Evolutionary conservation across 2,797 vertebrate species (phyloP), one percentile per base, ranked within the genome.

Genomic region (Tenualosa ilisha): DNA sequence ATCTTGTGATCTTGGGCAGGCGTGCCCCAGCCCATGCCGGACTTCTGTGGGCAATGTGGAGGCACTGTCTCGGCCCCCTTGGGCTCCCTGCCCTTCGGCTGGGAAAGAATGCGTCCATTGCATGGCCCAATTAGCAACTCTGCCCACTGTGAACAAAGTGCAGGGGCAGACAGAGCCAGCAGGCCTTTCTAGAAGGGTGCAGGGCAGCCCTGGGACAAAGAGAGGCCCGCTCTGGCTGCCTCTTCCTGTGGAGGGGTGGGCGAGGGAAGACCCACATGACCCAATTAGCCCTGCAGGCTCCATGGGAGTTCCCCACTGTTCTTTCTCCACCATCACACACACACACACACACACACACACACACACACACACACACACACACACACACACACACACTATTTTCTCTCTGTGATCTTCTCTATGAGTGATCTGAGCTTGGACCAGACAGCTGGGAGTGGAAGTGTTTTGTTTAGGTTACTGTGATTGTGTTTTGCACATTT

Each of bases 211-310:
- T 46, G 61, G 31, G 65, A 72, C 65, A 72, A 72, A 40, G 31
- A 72, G 26, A 40, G 65, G 13, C 20, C 22, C 59, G 1, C 11
- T 17, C n/a, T 12, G 24, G 31, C 65, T 40, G 65, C 65, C 65
- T 31, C 65, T 72, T 40, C 65, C 65, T 72, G 84, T 87, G 65
- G 63, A 86, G 37, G 37, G 86, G 72, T 86, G 63, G 81, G 72
- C 31, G 26, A 50, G 63, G 82, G 75, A 83, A 65, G 37, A 72
- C 65, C 40, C 81, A 83, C 83, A 82, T 40, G 65, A 40, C 65
- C 65, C 65, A 72, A 31, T 72, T 72, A 72, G 65, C 65, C 65
- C 65, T 13, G 12, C 65, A 17, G 26, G 24, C 65, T 72, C 65
- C 26, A 6, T 72, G 65, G 65, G 65, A 37, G 65, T 72, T 13